phyloP scores from a whole-genome alignment of 2,888 invertebrate species.

The Lasius platythorax region DNA sequence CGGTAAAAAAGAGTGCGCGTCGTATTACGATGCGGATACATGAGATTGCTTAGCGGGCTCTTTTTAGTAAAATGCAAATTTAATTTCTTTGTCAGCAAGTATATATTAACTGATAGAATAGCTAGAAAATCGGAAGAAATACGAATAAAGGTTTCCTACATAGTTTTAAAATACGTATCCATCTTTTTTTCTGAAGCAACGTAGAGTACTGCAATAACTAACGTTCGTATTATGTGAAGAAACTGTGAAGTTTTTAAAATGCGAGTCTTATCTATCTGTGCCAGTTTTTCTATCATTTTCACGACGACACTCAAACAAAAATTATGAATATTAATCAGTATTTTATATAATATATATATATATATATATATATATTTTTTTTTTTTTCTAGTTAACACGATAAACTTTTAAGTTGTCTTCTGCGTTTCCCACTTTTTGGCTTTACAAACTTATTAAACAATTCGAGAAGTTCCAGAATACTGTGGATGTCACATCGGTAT shows the following conservation, averaged over 20 bases:
- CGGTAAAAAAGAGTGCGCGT: slow-evolving; percentile 17
- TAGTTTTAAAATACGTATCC: slow-evolving; percentile 72
- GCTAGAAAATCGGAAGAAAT: slow-evolving; percentile 68
- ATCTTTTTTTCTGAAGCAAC: slow-evolving; percentile 61
- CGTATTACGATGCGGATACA: slow-evolving; percentile 1
- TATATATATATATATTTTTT: background rate
- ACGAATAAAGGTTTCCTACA: slow-evolving; percentile 77
- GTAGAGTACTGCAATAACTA: background rate
- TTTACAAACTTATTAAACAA: background rate
- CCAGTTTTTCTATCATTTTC: background rate
- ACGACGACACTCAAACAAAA: background rate
- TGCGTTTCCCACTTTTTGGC: background rate
- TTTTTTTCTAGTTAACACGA: background rate
- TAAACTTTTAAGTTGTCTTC: background rate
- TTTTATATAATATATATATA: background rate
- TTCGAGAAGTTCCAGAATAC: slow-evolving; percentile 3
- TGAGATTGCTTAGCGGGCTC: slow-evolving; percentile 63
- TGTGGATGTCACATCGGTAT: background rate
- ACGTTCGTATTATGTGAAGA: background rate
- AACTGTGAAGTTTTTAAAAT: background rate
- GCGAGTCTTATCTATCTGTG: background rate
- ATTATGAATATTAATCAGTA: background rate
- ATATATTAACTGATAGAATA: slow-evolving; percentile 74
- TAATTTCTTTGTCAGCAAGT: slow-evolving; percentile 69
- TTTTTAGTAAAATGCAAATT: slow-evolving; percentile 71